A percentile compares a stretch with the other conserved stretches of the same genome.
These are phyloP conservation scores for Phyllostomus hastatus DNA, from an alignment of 2,113 vertebrate species.

Conservation along the genomic window DNA sequence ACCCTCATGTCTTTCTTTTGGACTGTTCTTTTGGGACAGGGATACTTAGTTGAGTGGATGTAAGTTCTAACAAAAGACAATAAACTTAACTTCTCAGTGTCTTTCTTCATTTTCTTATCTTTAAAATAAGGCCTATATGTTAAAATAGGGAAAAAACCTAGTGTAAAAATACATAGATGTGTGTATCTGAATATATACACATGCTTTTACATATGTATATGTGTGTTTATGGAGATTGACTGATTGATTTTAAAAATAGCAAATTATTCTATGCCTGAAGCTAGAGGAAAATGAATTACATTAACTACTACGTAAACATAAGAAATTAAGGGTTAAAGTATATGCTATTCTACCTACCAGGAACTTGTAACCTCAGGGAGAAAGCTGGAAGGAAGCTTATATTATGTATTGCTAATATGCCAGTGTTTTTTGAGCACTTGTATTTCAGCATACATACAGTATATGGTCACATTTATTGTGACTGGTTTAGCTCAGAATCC, in stretches of 20 bases:
- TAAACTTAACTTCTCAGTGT: neutral
- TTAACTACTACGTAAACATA: neutral
- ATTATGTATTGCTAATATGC: neutral
- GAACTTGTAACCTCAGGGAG: neutral
- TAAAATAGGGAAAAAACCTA: neutral
- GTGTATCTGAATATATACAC: neutral
- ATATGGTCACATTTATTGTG: neutral
- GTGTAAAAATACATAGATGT: neutral
- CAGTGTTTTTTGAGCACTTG: neutral
- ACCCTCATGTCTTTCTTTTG: neutral
- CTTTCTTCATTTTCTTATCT: neutral
- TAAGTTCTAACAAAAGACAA: neutral
- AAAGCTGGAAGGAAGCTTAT: neutral
- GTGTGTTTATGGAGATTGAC: neutral
- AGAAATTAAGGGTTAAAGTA: neutral
- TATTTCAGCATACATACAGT: neutral
- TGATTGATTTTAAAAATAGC: slow-evolving; percentile 21
- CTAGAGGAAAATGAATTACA: neutral
- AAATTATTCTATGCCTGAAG: neutral
- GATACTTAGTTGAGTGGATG: neutral
- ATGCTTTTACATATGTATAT: neutral
- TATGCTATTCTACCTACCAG: neutral
- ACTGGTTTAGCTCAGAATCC: neutral
- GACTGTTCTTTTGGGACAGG: neutral
- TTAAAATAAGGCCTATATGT: neutral